phyloP scores from a whole-genome alignment of 2,113 vertebrate species.

The Larimichthys crocea region DNA sequence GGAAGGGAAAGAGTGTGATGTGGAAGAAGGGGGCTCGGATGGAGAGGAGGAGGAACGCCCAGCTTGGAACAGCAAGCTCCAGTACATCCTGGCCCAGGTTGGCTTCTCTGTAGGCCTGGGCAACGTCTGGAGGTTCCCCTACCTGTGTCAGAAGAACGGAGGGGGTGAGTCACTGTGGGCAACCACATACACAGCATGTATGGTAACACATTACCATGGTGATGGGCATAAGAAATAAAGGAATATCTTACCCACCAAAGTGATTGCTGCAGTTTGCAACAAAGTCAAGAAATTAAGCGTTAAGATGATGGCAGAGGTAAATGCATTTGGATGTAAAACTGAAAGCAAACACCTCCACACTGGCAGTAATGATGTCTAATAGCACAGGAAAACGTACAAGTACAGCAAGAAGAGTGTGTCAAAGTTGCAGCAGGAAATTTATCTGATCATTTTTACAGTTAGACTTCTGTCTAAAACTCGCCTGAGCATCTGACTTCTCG shows the following conservation, averaged over 20 bases:
- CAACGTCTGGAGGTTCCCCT: constrained; percentile 98
- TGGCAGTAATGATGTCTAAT: neutral
- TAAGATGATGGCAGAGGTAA: neutral
- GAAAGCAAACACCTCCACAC: neutral
- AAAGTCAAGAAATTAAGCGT: neutral
- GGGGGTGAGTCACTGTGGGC: constrained; percentile 89
- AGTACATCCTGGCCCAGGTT: constrained; percentile 98
- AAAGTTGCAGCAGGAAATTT: neutral
- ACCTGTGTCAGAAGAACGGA: constrained; percentile 98
- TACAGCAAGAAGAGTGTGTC: neutral
- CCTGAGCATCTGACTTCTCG: neutral
- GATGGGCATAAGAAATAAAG: neutral
- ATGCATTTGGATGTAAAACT: neutral
- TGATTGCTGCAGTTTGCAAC: neutral
- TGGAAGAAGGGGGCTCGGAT: constrained; percentile 87
- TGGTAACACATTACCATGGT: neutral
- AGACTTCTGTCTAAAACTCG: neutral
- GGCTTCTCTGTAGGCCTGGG: constrained; percentile 99
- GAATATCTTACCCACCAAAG: neutral
- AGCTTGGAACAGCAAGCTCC: constrained; percentile 97
- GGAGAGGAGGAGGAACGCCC: constrained; percentile 93
- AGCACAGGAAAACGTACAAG: neutral
- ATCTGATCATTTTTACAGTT: neutral
- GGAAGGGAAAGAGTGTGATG: constrained; percentile 88
- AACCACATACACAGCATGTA: neutral